Evolutionary conservation across 2,888 invertebrate genomes (phyloP), one percentile per base, ranked within the genome.

Genomic region (Tetheella fluctuosa): DNA sequence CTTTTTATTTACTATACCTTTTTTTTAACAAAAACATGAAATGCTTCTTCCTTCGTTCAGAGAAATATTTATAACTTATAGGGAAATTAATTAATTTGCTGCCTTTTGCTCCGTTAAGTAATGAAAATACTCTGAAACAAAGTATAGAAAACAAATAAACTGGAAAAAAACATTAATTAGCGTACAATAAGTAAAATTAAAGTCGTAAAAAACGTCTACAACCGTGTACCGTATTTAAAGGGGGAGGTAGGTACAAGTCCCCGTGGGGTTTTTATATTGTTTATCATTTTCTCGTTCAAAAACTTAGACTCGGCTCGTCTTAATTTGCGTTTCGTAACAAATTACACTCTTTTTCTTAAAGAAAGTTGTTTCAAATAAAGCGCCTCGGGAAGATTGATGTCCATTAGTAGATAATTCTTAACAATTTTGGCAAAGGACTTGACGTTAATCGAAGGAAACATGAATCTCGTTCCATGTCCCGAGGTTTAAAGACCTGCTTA

Each of bases 241-340:
- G 34, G 30, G 28, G 30, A 54, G 30, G 54, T 54, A 67, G 59
- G 62, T 61, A 61, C 54, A 37, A 30, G 42, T 28, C 59, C 61
- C 57, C 57, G 64, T 66, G 62, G 62, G 59, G 55, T 66, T 76
- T 75, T 70, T 74, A 64, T 75, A 74, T 74, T 81, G 74, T 79
- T 81, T 76, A 76, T 79, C 68, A 77, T 80, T 80, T 81, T 74
- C 71, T 73, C 74, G 67, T 81, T 80, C 64, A 69, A 73, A 77
- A 81, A 83, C 78, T 80, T 77, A 71, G 73, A 73, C 78, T 76
- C 69, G 70, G 79, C 83, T 82, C 69, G 70, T 80, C 83, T 82
- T 88, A 84, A 88, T 86, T 88, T 84, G 81, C 77, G 81, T 81
- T 80, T 69, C 74, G 79, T 81, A 82, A 84, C 85, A 85, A 87